phyloP scores from a whole-genome alignment of 1,140 invertebrate species.

The Drosophila auraria region DNA sequence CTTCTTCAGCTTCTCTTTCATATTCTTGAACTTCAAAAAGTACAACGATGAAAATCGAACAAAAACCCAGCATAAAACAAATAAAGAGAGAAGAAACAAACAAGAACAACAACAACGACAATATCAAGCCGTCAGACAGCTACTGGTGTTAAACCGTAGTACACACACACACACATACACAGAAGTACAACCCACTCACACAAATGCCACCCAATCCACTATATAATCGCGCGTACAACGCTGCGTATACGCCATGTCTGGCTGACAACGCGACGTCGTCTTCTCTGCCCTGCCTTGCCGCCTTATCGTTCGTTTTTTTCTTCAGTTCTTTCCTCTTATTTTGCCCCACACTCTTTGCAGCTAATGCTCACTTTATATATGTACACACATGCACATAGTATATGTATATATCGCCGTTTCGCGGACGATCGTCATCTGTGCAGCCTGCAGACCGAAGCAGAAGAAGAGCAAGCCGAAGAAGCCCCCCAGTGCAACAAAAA shows the following conservation, averaged over 20 bases:
- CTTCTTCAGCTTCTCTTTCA: slow-evolving; percentile 62
- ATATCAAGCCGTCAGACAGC: slow-evolving; percentile 77
- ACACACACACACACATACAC: slow-evolving; percentile 12
- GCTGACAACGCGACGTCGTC: slow-evolving; percentile 40
- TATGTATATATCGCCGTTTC: slow-evolving; percentile 8
- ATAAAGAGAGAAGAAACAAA: slow-evolving; percentile 53
- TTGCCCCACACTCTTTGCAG: slow-evolving; percentile 16
- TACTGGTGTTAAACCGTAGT: slow-evolving; percentile 80
- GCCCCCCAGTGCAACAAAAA: slow-evolving; percentile 22
- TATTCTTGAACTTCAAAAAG: slow-evolving; percentile 81
- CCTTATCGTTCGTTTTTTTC: slow-evolving; percentile 59
- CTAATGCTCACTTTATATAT: slow-evolving; percentile 27
- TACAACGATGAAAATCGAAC: slow-evolving; percentile 62
- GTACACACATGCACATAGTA: slow-evolving; percentile 6
- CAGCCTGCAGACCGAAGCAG: slow-evolving; percentile 27
- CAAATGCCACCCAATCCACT: slow-evolving; percentile 18
- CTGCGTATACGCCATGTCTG: slow-evolving; percentile 74
- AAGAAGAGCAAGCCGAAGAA: slow-evolving; percentile 8
- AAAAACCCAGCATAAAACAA: slow-evolving; percentile 75
- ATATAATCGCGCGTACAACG: slow-evolving; percentile 47
- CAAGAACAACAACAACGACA: slow-evolving; percentile 56
- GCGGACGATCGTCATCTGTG: slow-evolving; percentile 44
- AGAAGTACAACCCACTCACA: slow-evolving; percentile 50
- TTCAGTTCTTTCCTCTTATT: slow-evolving; percentile 14
- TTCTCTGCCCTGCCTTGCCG: slow-evolving; percentile 11